Percentiles rank a stretch among this genome's conserved stretches.
phyloP scores from a whole-genome alignment of 2,113 vertebrate species.

The Tonatia bakeri region DNA sequence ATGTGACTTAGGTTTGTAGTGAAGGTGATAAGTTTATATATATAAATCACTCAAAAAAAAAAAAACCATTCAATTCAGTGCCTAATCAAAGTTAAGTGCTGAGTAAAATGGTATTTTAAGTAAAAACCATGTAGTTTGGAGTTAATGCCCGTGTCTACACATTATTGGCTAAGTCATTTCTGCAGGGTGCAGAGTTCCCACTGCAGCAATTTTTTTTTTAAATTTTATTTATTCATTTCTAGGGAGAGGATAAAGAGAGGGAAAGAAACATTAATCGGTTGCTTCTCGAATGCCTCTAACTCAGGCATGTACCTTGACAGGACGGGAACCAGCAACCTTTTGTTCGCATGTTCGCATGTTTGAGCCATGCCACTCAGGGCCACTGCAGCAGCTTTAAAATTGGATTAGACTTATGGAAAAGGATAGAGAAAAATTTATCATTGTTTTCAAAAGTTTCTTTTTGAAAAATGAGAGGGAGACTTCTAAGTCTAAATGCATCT shows the following conservation, averaged over 20 bases:
- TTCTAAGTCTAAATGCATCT: background rate
- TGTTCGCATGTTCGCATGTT: too few species aligned
- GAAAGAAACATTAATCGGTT: too few species aligned
- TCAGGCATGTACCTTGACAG: too few species aligned
- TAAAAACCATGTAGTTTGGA: background rate
- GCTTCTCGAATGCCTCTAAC: too few species aligned
- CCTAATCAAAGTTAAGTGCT: background rate
- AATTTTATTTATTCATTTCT: too few species aligned
- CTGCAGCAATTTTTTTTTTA: background rate
- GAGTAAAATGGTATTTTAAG: background rate
- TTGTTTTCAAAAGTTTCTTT: background rate
- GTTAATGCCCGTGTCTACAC: background rate
- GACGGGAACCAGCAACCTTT: too few species aligned
- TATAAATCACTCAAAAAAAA: background rate
- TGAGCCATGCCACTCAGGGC: too few species aligned
- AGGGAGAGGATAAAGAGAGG: too few species aligned
- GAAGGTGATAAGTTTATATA: background rate
- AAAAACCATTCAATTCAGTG: background rate
- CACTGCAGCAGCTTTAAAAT: background rate
- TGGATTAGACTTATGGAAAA: background rate
- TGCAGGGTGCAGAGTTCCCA: background rate
- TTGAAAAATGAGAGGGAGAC: background rate
- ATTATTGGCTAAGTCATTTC: background rate
- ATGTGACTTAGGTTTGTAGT: background rate
- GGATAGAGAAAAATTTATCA: background rate